A percentile compares a stretch with the other conserved stretches of the same genome.
phyloP scores from a whole-genome alignment of 2,888 invertebrate genomes.

The Eupithecia tripunctaria region DNA sequence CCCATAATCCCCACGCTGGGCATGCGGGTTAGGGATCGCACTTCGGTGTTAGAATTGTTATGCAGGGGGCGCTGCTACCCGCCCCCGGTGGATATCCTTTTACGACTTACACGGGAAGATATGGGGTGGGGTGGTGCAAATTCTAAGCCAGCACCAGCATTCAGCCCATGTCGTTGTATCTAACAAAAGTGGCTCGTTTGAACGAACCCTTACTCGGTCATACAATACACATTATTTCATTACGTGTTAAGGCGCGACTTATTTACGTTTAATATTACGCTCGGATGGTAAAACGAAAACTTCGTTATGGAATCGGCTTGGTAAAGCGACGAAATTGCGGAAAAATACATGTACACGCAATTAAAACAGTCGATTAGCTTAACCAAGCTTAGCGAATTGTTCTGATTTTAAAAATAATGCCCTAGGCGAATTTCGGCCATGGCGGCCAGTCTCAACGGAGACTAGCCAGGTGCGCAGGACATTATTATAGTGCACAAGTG shows the following conservation, averaged over 20 bases:
- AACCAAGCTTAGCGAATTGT: background rate
- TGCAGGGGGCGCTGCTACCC: too few relatives aligned
- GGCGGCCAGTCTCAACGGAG: too few relatives aligned
- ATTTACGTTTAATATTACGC: constrained; percentile 6
- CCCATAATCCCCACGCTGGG: too few relatives aligned
- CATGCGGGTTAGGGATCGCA: too few relatives aligned
- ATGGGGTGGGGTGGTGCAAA: too few relatives aligned
- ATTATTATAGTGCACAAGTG: too few relatives aligned
- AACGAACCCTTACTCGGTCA: background rate
- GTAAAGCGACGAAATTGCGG: background rate
- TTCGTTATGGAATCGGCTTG: background rate
- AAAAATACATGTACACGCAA: background rate
- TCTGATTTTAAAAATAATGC: background rate
- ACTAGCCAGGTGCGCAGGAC: too few relatives aligned
- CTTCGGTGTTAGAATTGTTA: too few relatives aligned
- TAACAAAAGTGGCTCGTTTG: background rate
- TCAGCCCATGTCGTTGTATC: background rate
- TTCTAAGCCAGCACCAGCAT: too few relatives aligned
- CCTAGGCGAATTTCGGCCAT: too few relatives aligned
- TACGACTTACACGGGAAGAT: too few relatives aligned
- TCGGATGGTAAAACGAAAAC: constrained; percentile 6
- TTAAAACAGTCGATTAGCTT: background rate
- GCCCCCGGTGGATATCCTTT: too few relatives aligned
- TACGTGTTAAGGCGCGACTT: background rate
- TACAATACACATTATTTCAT: constrained; percentile 2